phyloP scores from a whole-genome alignment of 2,797 vertebrate genomes.

The Chaunax sp. region DNA sequence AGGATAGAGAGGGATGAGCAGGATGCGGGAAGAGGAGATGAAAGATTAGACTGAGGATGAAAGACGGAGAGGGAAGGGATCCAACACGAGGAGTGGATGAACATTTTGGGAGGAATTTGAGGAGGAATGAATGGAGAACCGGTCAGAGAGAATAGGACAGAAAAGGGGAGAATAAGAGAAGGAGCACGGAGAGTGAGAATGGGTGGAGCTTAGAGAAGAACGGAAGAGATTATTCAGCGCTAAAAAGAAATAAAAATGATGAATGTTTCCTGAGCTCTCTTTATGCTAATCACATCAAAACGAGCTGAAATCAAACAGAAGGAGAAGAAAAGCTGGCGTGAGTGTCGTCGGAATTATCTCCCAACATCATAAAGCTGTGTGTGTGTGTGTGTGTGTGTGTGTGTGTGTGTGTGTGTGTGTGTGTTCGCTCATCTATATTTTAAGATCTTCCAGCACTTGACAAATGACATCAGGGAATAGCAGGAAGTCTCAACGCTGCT shows the following conservation, averaged over 20 bases:
- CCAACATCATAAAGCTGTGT: conserved; percentile 3
- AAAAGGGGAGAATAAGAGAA: neutral
- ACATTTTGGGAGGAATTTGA: no score
- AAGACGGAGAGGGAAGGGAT: neutral
- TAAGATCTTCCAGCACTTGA: conserved; percentile 46
- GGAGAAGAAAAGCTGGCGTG: neutral
- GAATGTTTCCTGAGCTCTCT: neutral
- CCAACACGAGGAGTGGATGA: no score
- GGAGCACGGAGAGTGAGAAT: neutral
- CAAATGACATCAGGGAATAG: conserved; percentile 63
- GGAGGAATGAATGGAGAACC: no score
- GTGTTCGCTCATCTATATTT: conserved; percentile 40
- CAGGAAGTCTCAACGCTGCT: conserved; percentile 21
- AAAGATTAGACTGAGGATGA: neutral
- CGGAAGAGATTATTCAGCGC: neutral
- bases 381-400: conserved; percentile 4
- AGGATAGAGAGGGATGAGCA: neutral
- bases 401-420: conserved; percentile 8
- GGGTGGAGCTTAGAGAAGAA: neutral
- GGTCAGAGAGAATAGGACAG: neutral
- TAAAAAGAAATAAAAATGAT: neutral
- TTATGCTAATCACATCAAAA: conserved; percentile 10
- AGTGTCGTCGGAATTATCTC: neutral
- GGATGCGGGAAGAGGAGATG: neutral
- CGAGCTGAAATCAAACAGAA: conserved; percentile 3